Evolutionary conservation across 2,113 vertebrate species (phyloP), one percentile per base, ranked within the genome.

Genomic region (Saguinus imperator): DNA sequence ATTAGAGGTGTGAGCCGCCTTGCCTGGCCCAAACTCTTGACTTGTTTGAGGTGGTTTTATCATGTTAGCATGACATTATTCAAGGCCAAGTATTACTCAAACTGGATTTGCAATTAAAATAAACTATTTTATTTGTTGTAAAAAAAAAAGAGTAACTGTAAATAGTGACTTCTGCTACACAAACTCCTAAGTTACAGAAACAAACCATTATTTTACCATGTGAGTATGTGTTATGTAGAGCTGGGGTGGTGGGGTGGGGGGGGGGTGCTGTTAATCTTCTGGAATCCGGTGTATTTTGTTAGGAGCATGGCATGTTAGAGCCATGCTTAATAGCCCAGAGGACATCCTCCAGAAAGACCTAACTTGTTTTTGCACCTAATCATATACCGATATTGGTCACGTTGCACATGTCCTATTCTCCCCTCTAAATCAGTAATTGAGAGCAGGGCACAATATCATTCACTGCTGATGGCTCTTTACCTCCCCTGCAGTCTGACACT

Each of bases 181-280:
- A 70, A 82, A 86, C 13, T 57, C 23, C 1, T 45, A 87, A 80
- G 35, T 92, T 80, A 55, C 8, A 57, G 70, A 25, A 85, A 57
- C 45, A 84, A 89, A 95, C 35, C 70, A 45, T n/a, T 50, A 12
- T 75, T 70, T 73, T n/a, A 35, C 6, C 14, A 48, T 3, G 7
- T 58, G 29, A 66, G 12, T 48, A 17, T 57, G 37, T 21, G 4
- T n/a, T 35, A n/a, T 5, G n/a, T 18, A 20, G 66, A 45, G 45
- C n/a, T 29, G 13, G 0, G 6, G 37, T 40, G 37, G 37, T 3
- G n/a, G n/a, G n/a, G 3, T 40, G 37, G 23, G 0, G 6, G 16
- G n/a, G 16, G 7, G 21, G 10, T 4, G 45, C 16, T n/a, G 72
- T 61, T 32, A 89, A 55, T 88, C 40, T 86, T 17, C 52, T 70